A percentile compares a stretch with the other conserved stretches of the same genome.
Conservation (phyloP, 2,113 vertebrate species). For the Sus scrofa region T2T-Sscrofa CM000814.6:117773001-117773500, state of each 20-base stretch:
- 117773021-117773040: neutral
- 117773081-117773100: neutral
- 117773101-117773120: neutral
- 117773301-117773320: neutral
- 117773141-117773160: neutral
- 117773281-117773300: neutral
- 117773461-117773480: neutral
- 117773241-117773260: neutral
- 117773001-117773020: neutral
- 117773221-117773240: neutral
- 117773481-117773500: neutral
- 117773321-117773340: neutral
- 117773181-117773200: neutral
- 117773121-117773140: neutral
- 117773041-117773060: neutral
- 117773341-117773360: neutral
- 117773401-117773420: neutral
- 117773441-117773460: neutral
- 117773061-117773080: neutral
- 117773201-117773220: neutral
- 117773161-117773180: neutral
- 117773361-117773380: neutral
- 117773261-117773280: neutral
- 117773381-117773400: neutral
- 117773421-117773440: neutral